Evolutionary conservation across 2,113 vertebrate species (phyloP), one percentile per base, ranked within the genome.

Genomic region (Cathartes aura): DNA sequence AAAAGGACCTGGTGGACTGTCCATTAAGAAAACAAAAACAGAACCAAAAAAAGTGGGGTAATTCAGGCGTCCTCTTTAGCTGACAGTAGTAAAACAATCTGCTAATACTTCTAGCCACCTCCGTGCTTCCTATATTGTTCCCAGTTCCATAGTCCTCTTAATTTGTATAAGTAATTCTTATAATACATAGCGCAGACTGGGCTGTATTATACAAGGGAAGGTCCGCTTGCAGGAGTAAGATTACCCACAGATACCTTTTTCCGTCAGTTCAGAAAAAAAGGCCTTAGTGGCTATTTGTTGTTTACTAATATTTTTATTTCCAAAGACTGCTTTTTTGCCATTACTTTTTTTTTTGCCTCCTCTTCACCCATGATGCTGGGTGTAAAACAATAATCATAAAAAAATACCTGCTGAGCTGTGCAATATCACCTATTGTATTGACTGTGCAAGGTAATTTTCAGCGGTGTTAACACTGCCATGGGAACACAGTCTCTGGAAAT

Each of bases 31-130:
- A 72, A 53, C 7, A 52, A 53, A 68, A 56, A 30, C 21, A 74
- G 24, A 56, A 67, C 7, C 2, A 29, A n/a, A 32, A 32, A 50
- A 55, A 19, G 80, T 83, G 27, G 74, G 93, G 56, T 43, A 40
- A 30, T 71, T n/a, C 26, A 76, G 13, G 9, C 68, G 63, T 93
- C 26, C 43, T 78, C 36, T 95, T 82, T 85, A 84, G 36, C 68
- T 82, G 48, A 63, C 18, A 91, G 62, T 90, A 92, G 76, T 75
- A 97, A 93, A 97, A 70, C 11, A 89, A 58, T 83, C 59, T 58
- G 56, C 47, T 73, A 85, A 34, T 75, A 68, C 36, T 70, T 82
- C 50, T 82, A 70, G 50, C 58, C 17, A 26, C 68, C 60, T 90
- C 43, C 78, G 22, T 73, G 66, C 82, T 85, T 93, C 56, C 27